These are phyloP conservation scores for Chymomyza costata DNA, from an alignment of 1,140 invertebrate genomes.

Conservation along the genomic window DNA sequence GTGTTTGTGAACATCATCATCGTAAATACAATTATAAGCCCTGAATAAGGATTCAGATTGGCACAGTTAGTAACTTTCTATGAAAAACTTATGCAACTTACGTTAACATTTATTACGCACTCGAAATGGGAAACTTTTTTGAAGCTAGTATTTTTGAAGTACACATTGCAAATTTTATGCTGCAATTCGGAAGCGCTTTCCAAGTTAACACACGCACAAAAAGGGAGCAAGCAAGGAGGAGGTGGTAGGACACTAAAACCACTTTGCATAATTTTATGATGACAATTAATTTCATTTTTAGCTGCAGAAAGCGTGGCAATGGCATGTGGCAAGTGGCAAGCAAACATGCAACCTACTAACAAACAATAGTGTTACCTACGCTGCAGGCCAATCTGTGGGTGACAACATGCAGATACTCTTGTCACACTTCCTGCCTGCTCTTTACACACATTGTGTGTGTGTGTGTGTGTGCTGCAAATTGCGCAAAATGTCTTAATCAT, in stretches of 20 bases:
- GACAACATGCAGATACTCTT: not conserved
- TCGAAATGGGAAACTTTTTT: slow-evolving; percentile 48
- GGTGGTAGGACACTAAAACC: not conserved
- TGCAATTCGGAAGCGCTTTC: slow-evolving; percentile 1
- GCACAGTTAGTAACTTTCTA: no score
- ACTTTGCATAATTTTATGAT: slow-evolving; percentile 60
- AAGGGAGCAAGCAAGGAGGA: not conserved
- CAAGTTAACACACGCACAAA: not conserved
- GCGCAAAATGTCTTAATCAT: slow-evolving; percentile 38
- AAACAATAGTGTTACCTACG: not conserved
- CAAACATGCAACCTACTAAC: slow-evolving; percentile 11
- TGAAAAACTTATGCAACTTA: slow-evolving; percentile 58
- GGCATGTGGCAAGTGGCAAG: slow-evolving; percentile 17
- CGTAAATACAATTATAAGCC: no score
- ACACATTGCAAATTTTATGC: slow-evolving; percentile 19
- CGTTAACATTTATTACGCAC: slow-evolving; percentile 64
- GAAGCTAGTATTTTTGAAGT: slow-evolving; percentile 33
- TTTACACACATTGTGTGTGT: not conserved
- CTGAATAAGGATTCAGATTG: no score
- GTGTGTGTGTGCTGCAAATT: slow-evolving; percentile 5
- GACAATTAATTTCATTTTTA: slow-evolving; percentile 57
- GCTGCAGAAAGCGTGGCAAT: slow-evolving; percentile 1
- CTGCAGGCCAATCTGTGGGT: not conserved
- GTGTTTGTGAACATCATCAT: no score
- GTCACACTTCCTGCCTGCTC: not conserved